A percentile compares a stretch with the other conserved stretches of the same genome.
These are phyloP conservation scores for Ariolimax columbianus DNA, from an alignment of 2,888 invertebrate species.

Conservation along the genomic window DNA sequence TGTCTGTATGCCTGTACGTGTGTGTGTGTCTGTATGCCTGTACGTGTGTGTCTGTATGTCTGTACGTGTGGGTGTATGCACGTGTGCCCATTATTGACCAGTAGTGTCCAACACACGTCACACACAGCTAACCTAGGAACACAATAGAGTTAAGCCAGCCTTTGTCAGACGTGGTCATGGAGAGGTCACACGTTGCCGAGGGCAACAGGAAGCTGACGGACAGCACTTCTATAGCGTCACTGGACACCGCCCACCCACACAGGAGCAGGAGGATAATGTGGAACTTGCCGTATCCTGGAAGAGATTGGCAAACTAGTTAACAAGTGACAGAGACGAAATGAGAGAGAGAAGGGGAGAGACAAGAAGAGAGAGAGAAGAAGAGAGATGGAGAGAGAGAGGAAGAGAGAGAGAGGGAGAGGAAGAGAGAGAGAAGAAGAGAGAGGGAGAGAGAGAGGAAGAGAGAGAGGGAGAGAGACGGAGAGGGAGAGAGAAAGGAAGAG, in stretches of 20 bases:
- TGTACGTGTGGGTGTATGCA: no score
- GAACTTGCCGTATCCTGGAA: constrained; percentile 89
- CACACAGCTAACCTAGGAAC: constrained; percentile 86
- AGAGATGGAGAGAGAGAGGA: neutral
- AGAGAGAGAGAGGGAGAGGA: neutral
- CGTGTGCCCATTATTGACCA: no score
- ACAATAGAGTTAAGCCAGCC: constrained; percentile 89
- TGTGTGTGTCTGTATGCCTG: no score
- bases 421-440: neutral
- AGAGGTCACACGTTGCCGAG: constrained; percentile 93
- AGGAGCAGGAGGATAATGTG: constrained; percentile 92
- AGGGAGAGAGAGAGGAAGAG: neutral
- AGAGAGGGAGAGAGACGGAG: neutral
- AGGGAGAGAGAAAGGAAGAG: constrained; percentile 4
- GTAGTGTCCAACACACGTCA: no score
- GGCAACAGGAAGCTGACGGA: constrained; percentile 93
- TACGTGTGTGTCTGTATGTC: no score
- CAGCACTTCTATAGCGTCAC: constrained; percentile 96
- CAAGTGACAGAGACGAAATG: neutral
- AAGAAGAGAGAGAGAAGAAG: neutral
- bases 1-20: no score
- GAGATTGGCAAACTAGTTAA: no score
- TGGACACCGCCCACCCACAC: constrained; percentile 93
- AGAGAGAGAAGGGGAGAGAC: neutral
- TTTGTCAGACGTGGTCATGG: constrained; percentile 90